Base-by-base conservation (phyloP, 2,888 invertebrate genomes). In the Epinotia ramella region DNA sequence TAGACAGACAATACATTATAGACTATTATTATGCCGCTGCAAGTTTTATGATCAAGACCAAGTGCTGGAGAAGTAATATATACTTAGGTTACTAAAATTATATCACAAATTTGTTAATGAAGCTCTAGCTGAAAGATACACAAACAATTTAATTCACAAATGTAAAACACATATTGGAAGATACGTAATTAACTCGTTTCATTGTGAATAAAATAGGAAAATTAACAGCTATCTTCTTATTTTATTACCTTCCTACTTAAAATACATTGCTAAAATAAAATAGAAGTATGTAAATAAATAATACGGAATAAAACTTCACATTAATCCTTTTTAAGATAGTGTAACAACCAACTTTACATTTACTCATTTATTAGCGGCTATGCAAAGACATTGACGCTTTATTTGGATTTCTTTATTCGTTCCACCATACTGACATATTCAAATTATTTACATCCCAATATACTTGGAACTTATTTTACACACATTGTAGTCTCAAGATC, bases 371-470 rank as follows among this genome's bases (percentile, higher is more conserved):
- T 57, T 9, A 11, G 18, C 16, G 33, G 62, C n/a, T 40, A 46
- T 20, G 16, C 64, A 24, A 64, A 13, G 20, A 20, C 46, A 46
- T 16, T 57, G n/a, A 57, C 20, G 40, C 18, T 18, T 66, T 20
- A 24, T 49, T 49, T 65, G 16, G 46, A 49, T 46, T 40, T 16
- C 49, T 24, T 46, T 9, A 24, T 24, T 49, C 9, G 24, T 49
- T 33, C 7, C 7, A 63, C 44, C 5, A 28, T 33, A 28, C 46
- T 18, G n/a, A 66, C 16, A n/a, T 65, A 24, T 28, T 53, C 3
- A 20, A 12, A 18, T 57, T 66, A 53, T 53, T 53, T 18, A 66
- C 66, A 53, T 53, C 46, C 18, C 53, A 66, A 53, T 66, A 12
- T 13, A 66, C 53, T 53, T 18, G 53, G 66, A 53, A 18, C 53